Percentiles rank a stretch among this genome's conserved stretches.
These are phyloP conservation scores for Lycaon pictus DNA, from an alignment of 2,113 vertebrate genomes.

Conservation along the genomic window DNA sequence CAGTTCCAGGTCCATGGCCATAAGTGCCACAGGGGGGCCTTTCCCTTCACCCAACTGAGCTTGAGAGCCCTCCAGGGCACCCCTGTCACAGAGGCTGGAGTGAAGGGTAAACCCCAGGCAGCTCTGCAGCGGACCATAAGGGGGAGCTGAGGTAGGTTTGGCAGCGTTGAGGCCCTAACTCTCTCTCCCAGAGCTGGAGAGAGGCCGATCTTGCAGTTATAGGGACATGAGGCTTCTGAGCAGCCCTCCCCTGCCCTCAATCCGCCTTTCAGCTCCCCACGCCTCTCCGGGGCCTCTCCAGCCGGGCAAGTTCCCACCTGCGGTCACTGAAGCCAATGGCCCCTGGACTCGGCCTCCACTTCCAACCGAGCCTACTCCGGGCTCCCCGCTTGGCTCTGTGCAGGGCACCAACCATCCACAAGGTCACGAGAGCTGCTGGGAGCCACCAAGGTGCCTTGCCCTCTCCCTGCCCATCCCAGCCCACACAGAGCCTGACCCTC, in stretches of 20 bases:
- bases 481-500: neutral
- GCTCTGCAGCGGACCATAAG: neutral
- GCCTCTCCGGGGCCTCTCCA: neutral
- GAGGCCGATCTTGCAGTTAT: neutral
- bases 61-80: conserved; percentile 75
- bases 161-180: neutral
- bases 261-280: fast-evolving
- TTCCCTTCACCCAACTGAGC: conserved; percentile 11
- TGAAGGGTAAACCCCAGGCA: neutral
- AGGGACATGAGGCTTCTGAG: neutral
- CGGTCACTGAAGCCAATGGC: neutral
- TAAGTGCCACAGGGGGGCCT: neutral
- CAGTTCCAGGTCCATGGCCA: neutral
- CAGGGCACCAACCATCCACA: neutral
- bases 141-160: neutral
- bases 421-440: neutral
- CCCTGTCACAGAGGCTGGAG: neutral
- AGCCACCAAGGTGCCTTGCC: neutral
- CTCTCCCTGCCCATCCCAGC: neutral
- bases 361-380: neutral
- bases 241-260: fast-evolving
- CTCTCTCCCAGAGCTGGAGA: neutral
- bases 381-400: neutral
- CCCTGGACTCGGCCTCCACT: neutral
- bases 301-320: neutral